phyloP scores from a whole-genome alignment of 2,888 invertebrate genomes.

The Drosophila pseudotalamancana region DNA sequence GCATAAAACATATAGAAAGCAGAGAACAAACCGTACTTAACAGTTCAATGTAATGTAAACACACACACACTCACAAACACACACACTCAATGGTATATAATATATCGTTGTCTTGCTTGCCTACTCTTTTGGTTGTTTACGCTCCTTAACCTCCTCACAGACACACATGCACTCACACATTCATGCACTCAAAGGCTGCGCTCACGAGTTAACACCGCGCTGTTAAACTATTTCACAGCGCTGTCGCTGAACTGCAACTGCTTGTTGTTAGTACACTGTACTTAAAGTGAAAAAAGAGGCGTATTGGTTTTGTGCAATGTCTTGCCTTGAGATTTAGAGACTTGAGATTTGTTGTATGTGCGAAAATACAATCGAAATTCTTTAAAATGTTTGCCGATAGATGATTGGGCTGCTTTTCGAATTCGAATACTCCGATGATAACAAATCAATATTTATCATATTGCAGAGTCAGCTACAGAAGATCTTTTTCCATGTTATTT shows the following conservation, averaged over 20 bases:
- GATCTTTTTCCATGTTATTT: too few species aligned
- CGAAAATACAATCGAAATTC: neutral
- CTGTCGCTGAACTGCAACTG: too few species aligned
- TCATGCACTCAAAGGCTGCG: neutral
- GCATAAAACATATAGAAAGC: neutral
- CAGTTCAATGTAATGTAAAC: constrained; percentile 14
- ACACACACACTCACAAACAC: constrained; percentile 6
- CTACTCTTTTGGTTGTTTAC: constrained; percentile 41
- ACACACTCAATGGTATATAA: constrained; percentile 7
- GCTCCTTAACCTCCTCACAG: constrained; percentile 3
- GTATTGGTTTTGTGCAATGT: neutral
- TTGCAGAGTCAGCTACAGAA: too few species aligned
- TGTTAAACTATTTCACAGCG: neutral
- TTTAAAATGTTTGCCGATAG: neutral
- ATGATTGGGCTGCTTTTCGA: too few species aligned
- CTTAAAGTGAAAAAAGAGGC: neutral
- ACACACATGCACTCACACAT: neutral
- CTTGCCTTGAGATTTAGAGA: neutral
- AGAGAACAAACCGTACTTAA: constrained; percentile 1
- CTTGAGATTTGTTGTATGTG: neutral
- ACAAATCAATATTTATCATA: neutral
- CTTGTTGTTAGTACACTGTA: neutral
- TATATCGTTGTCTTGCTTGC: constrained; percentile 26
- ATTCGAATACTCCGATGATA: too few species aligned
- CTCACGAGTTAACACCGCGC: neutral